phyloP scores from a whole-genome alignment of 2,113 vertebrate genomes.

The Micronycteris hirsuta region DNA sequence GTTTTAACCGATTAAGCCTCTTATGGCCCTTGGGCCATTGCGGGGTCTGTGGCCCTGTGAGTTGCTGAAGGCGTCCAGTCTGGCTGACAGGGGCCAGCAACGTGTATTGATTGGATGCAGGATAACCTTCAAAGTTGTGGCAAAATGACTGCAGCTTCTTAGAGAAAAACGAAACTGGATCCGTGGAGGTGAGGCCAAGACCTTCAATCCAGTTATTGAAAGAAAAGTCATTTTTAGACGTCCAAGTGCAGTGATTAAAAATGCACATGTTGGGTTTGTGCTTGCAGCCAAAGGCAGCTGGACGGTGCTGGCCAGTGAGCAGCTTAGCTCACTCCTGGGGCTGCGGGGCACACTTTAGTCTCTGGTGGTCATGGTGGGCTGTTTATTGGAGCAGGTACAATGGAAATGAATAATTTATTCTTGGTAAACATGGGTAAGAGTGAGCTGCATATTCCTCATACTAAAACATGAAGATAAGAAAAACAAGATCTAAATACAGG shows the following conservation, averaged over 20 bases:
- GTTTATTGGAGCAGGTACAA: not conserved
- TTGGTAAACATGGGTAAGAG: not conserved
- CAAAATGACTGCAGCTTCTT: not conserved
- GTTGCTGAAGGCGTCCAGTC: not conserved
- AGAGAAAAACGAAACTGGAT: not conserved
- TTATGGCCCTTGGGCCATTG: not conserved
- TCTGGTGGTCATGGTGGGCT: not conserved
- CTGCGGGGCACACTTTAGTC: rapidly evolving
- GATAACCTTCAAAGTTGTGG: not conserved
- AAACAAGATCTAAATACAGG: not conserved
- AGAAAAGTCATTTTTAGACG: slow-evolving; percentile 12
- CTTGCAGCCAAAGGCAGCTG: not conserved
- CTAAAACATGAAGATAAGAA: not conserved
- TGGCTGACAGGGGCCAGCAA: rapidly evolving
- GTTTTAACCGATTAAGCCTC: not conserved
- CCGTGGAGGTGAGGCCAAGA: not conserved
- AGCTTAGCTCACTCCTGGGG: not conserved
- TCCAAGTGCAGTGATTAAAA: not conserved
- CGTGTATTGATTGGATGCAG: not conserved
- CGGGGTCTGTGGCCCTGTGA: not conserved
- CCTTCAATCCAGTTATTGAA: not conserved
- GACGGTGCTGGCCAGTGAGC: not conserved
- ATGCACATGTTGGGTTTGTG: not conserved
- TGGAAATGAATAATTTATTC: not conserved
- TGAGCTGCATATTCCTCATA: not conserved